Base-by-base conservation (phyloP, 2,797 vertebrate genomes). In the Podargus strigoides region DNA sequence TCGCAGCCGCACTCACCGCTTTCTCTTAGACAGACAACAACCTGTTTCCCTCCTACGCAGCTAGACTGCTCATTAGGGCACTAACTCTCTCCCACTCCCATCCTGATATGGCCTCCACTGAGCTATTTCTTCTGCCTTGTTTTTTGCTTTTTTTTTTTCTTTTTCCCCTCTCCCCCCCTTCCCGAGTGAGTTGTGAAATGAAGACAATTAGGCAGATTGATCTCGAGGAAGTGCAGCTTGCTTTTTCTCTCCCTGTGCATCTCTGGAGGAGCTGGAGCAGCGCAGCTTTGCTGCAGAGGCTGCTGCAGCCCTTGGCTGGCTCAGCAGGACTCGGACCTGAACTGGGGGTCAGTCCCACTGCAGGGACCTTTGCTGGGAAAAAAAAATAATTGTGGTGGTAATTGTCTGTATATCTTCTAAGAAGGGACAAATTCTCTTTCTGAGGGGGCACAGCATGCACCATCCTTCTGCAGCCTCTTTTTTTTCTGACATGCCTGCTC, bases 61-160 rank as follows among this genome's bases (percentile, higher is more conserved):
- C 90, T 63, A 94, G 95, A 95, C 95, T 97, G 96, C 95, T 96
- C 95, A 94, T 93, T 96, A 96, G 95, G 96, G 95, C 95, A 97
- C 87, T 92, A 94, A 84, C 94, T 97, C 95, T 95, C 96, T 96
- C 95, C 95, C 94, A 96, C 95, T 96, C 95, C 94, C 94, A 95
- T 96, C 91, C 93, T 94, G 95, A 96, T 94, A 94, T 93, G 95
- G 95, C 89, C 95, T 97, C 83, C 86, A 90, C 7, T 2, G 83
- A 93, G 95, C 93, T 96, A 96, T 96, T 96, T 96, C 95, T 94
- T 96, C 89, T 91, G 60, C 2, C 0, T 26, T 93, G 63, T 46
- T 89, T 95, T 87, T 91, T 90, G 74, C 41, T 24, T 22, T 9
- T 44, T 80, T 70, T 68, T 77, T 26, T 52, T 22, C 20, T 34